A percentile compares a stretch with the other conserved stretches of the same genome.
Evolutionary conservation across 2,113 vertebrate genomes (phyloP).

Genomic region (Alligator sinensis): DNA sequence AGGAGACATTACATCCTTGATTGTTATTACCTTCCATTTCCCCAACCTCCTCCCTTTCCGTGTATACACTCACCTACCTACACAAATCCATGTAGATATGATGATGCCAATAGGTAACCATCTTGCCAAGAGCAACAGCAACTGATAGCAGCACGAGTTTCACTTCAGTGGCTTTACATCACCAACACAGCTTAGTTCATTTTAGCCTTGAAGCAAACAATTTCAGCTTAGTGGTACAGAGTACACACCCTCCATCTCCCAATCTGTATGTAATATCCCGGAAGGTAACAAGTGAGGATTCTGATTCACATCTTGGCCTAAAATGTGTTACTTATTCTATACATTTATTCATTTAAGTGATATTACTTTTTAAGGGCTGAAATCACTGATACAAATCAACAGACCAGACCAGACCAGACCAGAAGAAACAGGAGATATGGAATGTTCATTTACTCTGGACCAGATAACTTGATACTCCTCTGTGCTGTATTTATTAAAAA

Average conservation of each 20-base stretch:
- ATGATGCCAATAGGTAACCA: fast-evolving
- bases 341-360: neutral
- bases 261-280: neutral
- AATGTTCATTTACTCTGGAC: neutral
- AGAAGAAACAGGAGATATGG: neutral
- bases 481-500: neutral
- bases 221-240: neutral
- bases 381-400: neutral
- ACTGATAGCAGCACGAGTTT: neutral
- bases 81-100: neutral
- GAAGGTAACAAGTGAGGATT: neutral
- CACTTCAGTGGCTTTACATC: neutral
- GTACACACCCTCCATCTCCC: neutral
- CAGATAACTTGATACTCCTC: neutral
- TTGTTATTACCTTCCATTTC: neutral
- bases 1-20: neutral
- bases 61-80: neutral
- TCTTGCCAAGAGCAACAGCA: neutral
- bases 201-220: neutral
- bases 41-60: neutral
- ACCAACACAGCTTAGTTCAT: neutral
- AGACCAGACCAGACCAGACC: neutral
- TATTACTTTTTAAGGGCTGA: neutral
- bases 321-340: neutral
- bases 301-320: neutral